These are phyloP conservation scores for Pholis gunnellus DNA, from an alignment of 2,113 vertebrate genomes.

Conservation along the genomic window DNA sequence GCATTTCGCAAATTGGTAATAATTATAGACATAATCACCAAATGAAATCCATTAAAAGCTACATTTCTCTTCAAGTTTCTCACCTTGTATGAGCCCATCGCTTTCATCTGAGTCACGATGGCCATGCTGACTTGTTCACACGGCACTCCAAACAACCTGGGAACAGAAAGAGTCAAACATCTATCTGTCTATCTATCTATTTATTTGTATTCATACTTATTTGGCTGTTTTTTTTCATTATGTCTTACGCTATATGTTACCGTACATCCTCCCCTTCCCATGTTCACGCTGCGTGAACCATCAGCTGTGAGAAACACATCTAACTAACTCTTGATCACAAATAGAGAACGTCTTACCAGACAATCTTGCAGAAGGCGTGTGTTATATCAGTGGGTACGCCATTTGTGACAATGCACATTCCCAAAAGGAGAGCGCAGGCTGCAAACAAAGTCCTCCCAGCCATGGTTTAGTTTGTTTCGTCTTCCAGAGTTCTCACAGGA, in stretches of 20 bases:
- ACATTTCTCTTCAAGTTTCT: neutral
- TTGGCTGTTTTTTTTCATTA: neutral
- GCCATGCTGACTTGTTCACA: conserved; percentile 53
- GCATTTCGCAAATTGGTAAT: neutral
- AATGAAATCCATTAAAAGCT: neutral
- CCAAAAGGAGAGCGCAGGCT: conserved; percentile 44
- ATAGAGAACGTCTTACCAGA: conserved; percentile 60
- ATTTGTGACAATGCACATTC: conserved; percentile 36
- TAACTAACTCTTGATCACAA: neutral
- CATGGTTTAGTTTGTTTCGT: conserved; percentile 42
- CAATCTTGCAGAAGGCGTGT: conserved; percentile 63
- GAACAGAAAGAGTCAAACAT: conserved; percentile 9
- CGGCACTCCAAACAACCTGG: conserved; percentile 62
- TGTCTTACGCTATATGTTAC: neutral
- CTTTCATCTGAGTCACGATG: conserved; percentile 70
- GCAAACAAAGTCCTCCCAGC: conserved; percentile 30
- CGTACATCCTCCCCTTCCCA: too few relatives aligned
- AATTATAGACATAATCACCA: neutral
- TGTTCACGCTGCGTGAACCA: neutral
- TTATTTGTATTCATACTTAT: neutral
- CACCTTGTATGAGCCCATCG: conserved; percentile 70
- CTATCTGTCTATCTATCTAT: neutral
- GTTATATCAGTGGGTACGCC: neutral
- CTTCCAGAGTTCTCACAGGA: conserved; percentile 3
- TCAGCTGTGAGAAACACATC: neutral